Evolutionary conservation across 2,888 invertebrate genomes (phyloP), one percentile per base, ranked within the genome.

Genomic region (Agrotis puta): DNA sequence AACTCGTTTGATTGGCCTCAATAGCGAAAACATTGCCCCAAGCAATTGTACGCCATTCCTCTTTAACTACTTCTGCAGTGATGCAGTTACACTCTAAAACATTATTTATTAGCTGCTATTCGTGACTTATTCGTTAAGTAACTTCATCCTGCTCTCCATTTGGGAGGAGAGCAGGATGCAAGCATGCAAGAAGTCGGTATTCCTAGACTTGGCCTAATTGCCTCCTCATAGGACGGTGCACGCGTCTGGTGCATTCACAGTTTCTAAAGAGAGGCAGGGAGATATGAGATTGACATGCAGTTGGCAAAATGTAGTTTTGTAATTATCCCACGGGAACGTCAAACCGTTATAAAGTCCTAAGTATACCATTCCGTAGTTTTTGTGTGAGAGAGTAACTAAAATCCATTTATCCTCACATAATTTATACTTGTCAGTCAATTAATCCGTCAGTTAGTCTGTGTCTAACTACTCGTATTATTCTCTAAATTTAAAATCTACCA

Each of bases 1-100:
- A 57, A 53, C 57, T 71, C 33, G 57, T 70, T 56, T 61, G 57
- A 81, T 78, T 81, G 75, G 47, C 68, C 75, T 58, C 70, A 78
- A 81, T 78, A 78, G 66, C 56, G 20, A 70, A 68, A 81, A 78
- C 54, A 64, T 69, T 66, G 78, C 65, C 65, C 62, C 54, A n/a
- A 64, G 66, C 70, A 74, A 74, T 68, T 77, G 70, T 22, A 53
- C 54, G 65, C 58, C 43, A 68, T 71, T 54, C 48, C 24, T 59
- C n/a, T 22, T 58, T 33, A 78, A 54, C 45, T 50, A 50, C n/a
- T 3, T 45, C 33, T 77, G 48, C 53, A 72, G 33, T 50, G 66
- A 20, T 70, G 43, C 53, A 72, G 33, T 47, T 72, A 24, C 4
- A 11, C 6, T 58, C 22, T 47, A 47, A 51, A 74, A 51, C 47